Conservation (phyloP, 1,140 invertebrate genomes). For the Trichonephila clavata region DNA sequence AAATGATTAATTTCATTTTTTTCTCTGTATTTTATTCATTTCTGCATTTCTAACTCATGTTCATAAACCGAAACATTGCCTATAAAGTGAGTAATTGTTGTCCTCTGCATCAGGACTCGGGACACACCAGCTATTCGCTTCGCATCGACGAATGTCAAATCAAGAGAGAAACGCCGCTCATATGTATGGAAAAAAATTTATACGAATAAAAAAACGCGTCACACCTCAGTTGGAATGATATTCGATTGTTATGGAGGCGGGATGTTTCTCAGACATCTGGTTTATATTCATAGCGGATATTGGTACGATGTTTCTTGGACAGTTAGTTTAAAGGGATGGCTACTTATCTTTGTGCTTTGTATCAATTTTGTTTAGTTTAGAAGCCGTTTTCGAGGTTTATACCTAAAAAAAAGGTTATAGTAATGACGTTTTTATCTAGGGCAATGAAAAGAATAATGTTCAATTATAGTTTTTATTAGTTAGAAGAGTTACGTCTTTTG, state of each 20-base stretch:
- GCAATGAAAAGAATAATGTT: no score
- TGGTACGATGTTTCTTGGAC: not conserved
- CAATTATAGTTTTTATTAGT: no score
- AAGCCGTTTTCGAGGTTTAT: no score
- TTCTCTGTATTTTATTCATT: not conserved
- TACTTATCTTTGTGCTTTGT: no score
- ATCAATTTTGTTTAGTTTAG: no score
- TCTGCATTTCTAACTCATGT: not conserved
- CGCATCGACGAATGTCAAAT: constrained; percentile 62
- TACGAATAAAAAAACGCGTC: not conserved
- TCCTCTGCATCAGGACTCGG: not conserved
- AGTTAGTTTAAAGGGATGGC: not conserved
- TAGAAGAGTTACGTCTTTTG: no score
- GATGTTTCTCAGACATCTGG: constrained; percentile 26
- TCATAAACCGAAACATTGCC: constrained; percentile 61
- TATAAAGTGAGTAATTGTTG: constrained; percentile 62
- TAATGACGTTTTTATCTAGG: no score
- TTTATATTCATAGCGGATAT: constrained; percentile 15
- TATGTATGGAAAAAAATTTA: not conserved
- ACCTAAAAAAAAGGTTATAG: no score
- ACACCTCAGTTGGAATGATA: constrained; percentile 40
- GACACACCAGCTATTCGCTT: constrained; percentile 18
- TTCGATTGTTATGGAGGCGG: not conserved
- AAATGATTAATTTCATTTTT: not conserved
- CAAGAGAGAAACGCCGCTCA: not conserved